Percentiles rank a stretch among this genome's conserved stretches.
These are phyloP conservation scores for Sternotherus odoratus DNA, from an alignment of 2,797 vertebrate species.

Conservation along the genomic window DNA sequence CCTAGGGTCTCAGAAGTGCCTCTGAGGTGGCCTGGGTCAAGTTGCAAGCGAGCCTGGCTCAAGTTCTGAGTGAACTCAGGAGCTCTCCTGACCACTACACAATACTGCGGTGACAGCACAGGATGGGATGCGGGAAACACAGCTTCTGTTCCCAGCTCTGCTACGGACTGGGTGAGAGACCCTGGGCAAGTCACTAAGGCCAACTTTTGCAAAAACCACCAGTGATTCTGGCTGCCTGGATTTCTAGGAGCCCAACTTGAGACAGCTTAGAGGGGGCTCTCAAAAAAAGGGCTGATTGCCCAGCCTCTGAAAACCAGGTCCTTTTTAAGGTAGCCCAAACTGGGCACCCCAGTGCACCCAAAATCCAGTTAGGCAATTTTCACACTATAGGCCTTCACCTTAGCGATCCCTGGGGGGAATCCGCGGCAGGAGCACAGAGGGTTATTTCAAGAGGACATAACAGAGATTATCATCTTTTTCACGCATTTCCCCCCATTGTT, in stretches of 20 bases:
- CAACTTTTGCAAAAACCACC: neutral
- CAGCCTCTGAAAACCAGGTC: neutral
- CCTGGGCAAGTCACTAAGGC: neutral
- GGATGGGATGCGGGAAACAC: neutral
- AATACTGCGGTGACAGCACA: neutral
- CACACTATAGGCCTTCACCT: neutral
- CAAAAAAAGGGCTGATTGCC: neutral
- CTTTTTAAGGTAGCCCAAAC: neutral
- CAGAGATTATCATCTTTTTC: neutral
- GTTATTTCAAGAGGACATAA: neutral
- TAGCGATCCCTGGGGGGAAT: neutral
- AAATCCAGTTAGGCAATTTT: neutral
- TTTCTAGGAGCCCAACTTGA: neutral
- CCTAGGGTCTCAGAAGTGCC: neutral
- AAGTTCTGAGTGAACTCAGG: neutral
- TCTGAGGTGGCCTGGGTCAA: neutral
- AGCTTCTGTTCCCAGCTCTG: neutral
- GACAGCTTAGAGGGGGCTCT: neutral
- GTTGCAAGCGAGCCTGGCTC: neutral
- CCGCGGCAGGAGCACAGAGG: neutral
- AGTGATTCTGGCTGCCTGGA: neutral
- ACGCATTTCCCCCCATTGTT: neutral
- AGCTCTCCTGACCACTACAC: neutral
- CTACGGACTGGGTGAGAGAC: fast-evolving
- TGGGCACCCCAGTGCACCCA: neutral